Evolutionary conservation across 2,113 vertebrate species (phyloP).

Genomic region (Murina feae): DNA sequence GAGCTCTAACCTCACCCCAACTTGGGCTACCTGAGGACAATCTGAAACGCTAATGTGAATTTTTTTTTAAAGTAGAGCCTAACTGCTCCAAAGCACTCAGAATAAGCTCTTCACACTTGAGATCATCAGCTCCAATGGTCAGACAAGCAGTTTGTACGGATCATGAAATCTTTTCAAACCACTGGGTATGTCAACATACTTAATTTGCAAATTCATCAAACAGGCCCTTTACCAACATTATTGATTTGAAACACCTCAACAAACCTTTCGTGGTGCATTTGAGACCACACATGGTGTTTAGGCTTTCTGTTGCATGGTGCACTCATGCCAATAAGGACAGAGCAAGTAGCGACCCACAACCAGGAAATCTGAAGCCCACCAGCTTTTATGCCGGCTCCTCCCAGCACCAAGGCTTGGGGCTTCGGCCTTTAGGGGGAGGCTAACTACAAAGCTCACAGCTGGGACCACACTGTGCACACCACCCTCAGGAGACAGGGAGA

Average conservation of each 20-base stretch:
- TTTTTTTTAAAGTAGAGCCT: background rate
- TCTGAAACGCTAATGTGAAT: background rate
- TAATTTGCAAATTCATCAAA: background rate
- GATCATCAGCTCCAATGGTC: background rate
- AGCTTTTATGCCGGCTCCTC: background rate
- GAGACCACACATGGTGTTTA: background rate
- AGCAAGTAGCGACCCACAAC: fast-evolving
- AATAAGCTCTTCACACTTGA: background rate
- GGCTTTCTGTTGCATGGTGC: background rate
- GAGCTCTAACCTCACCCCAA: background rate
- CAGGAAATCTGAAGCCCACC: background rate
- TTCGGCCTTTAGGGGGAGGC: background rate
- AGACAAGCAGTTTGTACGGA: background rate
- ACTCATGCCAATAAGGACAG: background rate
- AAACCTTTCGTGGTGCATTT: background rate
- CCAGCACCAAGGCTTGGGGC: background rate
- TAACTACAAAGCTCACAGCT: background rate
- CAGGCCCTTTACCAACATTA: background rate
- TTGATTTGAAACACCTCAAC: background rate
- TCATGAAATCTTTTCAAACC: background rate
- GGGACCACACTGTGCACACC: background rate
- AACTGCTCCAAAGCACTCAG: background rate
- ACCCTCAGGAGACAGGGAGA: background rate
- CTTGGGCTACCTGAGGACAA: background rate
- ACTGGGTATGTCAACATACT: background rate